Evolutionary conservation across 1,140 invertebrate species (phyloP).

Genomic region (Galendromus occidentalis): DNA sequence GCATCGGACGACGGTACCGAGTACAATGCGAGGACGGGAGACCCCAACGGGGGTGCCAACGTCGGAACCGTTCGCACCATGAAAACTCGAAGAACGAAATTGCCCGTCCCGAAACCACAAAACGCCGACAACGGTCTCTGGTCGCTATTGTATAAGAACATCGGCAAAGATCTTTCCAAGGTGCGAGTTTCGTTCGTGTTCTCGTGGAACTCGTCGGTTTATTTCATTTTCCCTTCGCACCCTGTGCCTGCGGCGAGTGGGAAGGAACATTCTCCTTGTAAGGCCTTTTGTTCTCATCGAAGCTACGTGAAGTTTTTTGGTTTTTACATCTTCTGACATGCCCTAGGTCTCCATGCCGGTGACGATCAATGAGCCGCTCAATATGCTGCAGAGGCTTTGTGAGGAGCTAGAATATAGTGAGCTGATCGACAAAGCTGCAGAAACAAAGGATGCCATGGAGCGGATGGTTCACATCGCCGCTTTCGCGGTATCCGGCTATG

Average conservation of each 20-base stretch:
- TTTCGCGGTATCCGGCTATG: slow-evolving; percentile 63
- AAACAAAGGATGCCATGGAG: slow-evolving; percentile 40
- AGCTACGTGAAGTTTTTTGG: too few relatives aligned
- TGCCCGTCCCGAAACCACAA: slow-evolving; percentile 47
- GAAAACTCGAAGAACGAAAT: slow-evolving; percentile 44
- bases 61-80: slow-evolving; percentile 11
- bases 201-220: too few relatives aligned
- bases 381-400: slow-evolving; percentile 53
- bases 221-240: too few relatives aligned
- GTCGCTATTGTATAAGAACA: slow-evolving; percentile 60
- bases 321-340: too few relatives aligned
- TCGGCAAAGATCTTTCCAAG: slow-evolving; percentile 66
- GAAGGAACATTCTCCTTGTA: too few relatives aligned
- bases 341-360: slow-evolving; percentile 42
- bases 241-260: too few relatives aligned
- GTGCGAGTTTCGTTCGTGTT: slow-evolving; percentile 31
- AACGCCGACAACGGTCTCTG: slow-evolving; percentile 52
- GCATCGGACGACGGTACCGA: slow-evolving; percentile 40
- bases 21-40: slow-evolving; percentile 26
- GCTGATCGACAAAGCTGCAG: slow-evolving; percentile 48
- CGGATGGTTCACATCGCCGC: slow-evolving; percentile 52
- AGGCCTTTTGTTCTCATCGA: too few relatives aligned
- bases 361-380: slow-evolving; percentile 63
- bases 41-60: slow-evolving; percentile 15
- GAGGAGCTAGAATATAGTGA: slow-evolving; percentile 67